phyloP scores from a whole-genome alignment of 2,888 invertebrate species.

The Plebejus anna region DNA sequence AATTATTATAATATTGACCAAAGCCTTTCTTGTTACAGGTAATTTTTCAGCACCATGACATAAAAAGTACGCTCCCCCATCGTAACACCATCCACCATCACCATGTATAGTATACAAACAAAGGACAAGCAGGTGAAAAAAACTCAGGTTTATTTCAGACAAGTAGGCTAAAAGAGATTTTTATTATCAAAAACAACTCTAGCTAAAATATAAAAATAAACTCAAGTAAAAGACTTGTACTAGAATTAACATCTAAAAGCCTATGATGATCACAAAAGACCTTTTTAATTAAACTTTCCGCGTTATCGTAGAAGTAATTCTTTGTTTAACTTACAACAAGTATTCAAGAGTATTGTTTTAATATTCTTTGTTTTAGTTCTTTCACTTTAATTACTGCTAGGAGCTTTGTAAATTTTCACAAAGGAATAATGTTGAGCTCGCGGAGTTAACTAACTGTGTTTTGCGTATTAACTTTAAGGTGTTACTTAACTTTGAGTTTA shows the following conservation, averaged over 20 bases:
- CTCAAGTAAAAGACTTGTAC: constrained; percentile 37
- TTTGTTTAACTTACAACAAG: constrained; percentile 28
- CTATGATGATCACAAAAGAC: constrained; percentile 21
- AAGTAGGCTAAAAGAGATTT: neutral
- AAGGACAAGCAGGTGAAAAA: neutral
- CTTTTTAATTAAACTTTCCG: constrained; percentile 30
- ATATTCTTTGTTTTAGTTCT: constrained; percentile 31
- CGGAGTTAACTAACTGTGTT: constrained; percentile 21
- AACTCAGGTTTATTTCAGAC: neutral
- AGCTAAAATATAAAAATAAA: constrained; percentile 34
- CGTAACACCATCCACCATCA: neutral
- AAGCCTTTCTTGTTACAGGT: constrained; percentile 13
- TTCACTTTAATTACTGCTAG: constrained; percentile 29
- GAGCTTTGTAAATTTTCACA: constrained; percentile 26
- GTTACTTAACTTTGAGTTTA: neutral
- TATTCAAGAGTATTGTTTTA: constrained; percentile 30
- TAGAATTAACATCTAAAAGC: constrained; percentile 18
- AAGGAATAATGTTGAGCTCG: constrained; percentile 28
- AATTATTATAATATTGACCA: neutral
- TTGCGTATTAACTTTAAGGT: constrained; percentile 33
- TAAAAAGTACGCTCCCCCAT: neutral
- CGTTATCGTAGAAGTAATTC: constrained; percentile 28
- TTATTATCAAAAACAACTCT: neutral
- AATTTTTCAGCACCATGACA: neutral
- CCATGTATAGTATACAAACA: neutral